phyloP scores from a whole-genome alignment of 92 coral and sea anemone genomes.

The Siderastrea siderea region DNA sequence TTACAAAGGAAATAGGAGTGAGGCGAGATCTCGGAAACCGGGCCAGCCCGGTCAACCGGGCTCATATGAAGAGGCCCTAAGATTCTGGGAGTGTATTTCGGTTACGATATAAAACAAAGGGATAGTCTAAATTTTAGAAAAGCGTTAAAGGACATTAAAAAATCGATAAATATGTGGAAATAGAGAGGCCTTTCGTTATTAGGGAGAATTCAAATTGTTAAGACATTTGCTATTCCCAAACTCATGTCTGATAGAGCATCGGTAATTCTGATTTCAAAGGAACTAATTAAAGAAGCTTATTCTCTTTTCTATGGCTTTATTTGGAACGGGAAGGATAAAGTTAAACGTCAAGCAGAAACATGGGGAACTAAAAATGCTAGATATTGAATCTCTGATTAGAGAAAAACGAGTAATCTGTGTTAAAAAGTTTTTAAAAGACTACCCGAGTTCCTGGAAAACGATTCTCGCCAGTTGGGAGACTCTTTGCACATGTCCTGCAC shows the following conservation, averaged over 20 bases:
- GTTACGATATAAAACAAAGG: conserved; percentile 14
- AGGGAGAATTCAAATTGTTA: no score
- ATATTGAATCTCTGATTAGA: conserved; percentile 21
- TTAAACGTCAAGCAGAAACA: neutral
- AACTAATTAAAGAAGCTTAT: neutral
- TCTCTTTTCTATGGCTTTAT: conserved; percentile 3
- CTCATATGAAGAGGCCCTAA: no score
- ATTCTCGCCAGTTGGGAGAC: no score
- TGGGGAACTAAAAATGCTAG: no score
- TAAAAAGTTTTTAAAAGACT: neutral
- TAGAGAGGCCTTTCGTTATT: no score
- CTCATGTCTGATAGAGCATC: conserved; percentile 2
- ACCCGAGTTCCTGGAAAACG: no score
- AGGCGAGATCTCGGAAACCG: no score
- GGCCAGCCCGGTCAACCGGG: no score
- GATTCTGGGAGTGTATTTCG: conserved; percentile 12
- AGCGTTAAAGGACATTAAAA: conserved; percentile 18
- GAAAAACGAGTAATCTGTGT: conserved; percentile 15
- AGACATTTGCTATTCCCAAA: conserved; percentile 7
- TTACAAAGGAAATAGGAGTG: no score
- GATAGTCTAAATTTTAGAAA: conserved; percentile 19
- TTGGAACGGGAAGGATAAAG: neutral
- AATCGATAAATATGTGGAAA: neutral
- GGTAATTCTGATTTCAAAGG: no score
- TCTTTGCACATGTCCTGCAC: neutral